A percentile compares a stretch with the other conserved stretches of the same genome.
Conservation (phyloP, 2,113 vertebrate species). For the Panthera tigris region DNA sequence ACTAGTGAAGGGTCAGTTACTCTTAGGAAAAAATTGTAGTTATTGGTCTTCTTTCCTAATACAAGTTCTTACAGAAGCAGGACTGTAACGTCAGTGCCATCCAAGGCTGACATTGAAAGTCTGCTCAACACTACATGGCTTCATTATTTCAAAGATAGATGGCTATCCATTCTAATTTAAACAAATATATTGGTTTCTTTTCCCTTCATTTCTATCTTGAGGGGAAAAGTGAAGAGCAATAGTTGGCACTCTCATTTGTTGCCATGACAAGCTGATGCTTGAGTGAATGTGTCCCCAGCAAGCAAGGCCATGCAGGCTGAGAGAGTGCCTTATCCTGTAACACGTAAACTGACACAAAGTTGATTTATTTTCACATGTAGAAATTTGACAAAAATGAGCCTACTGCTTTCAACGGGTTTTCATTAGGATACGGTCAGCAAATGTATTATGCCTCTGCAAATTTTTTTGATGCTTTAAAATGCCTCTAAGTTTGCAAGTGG, state of each 20-base stretch:
- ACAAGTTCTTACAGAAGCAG: constrained; percentile 72
- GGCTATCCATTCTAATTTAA: constrained; percentile 62
- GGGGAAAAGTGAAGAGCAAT: constrained; percentile 67
- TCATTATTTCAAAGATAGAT: constrained; percentile 7
- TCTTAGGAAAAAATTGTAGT: constrained; percentile 75
- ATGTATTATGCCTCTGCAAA: constrained; percentile 76
- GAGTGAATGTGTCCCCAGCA: constrained; percentile 6
- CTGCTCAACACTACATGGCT: constrained; percentile 48
- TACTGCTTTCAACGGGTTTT: constrained; percentile 67
- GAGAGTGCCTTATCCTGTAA: constrained; percentile 71
- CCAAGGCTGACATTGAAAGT: constrained; percentile 62
- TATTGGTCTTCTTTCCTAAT: constrained; percentile 58
- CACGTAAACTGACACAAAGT: constrained; percentile 60
- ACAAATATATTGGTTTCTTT: constrained; percentile 47
- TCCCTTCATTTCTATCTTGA: background rate
- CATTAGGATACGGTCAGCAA: constrained; percentile 70
- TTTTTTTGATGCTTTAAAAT: constrained; percentile 73
- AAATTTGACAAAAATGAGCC: constrained; percentile 61
- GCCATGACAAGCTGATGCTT: constrained; percentile 29
- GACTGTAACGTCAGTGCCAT: constrained; percentile 72
- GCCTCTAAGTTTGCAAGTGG: constrained; percentile 73
- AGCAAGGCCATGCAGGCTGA: constrained; percentile 46
- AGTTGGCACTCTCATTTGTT: constrained; percentile 70
- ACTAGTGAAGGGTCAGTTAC: constrained; percentile 74
- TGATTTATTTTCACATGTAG: constrained; percentile 71